Base-by-base conservation (phyloP, 2,888 invertebrate genomes). In the Athrips mouffetella region DNA sequence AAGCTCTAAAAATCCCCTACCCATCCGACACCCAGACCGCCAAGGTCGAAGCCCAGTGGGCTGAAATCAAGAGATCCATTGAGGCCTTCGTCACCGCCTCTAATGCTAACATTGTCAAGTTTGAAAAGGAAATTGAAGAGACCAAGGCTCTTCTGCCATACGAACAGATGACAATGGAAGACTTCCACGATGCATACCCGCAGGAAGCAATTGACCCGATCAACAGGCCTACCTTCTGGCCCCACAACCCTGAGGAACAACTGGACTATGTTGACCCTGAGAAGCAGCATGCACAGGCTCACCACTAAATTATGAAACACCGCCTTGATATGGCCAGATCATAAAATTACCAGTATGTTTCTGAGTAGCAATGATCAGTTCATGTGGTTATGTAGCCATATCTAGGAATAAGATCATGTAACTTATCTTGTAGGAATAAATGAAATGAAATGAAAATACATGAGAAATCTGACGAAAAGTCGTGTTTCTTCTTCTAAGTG, bases 121-220 rank as follows among this genome's bases (percentile, higher is more conserved):
- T 87, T 58, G 83, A 93, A 67, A 89, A 91, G 56, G 90, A 94
- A 73, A 90, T 96, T 20, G 86, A 82, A 0, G 90, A 91, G 52
- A 87, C 95, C 62, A 90, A 92, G 57, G 88, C 91, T 0, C 80
- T 96, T 57, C 83, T 98, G 65, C 95, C 96, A 33, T 94, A 92
- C 57, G 91, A 92, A 35, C 92, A 96, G 74, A 80, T 83, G 62
- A 85, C 85, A 0, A 62, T 85, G 77, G 87, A 87, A 55, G 80
- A 74, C 71, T 67, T 56, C 30, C 55, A 57, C 6, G 78, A 82
- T 5, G 49, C 78, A 59, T 76, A 61, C 49, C 83, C 84, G 0
- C 51, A 73, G 0, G 1, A 50, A 0, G 73, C 80, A 0, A 1
- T 84, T 1, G 77, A 85, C 49, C 67, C 73, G 1, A 76, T 87